A percentile compares a stretch with the other conserved stretches of the same genome.
Evolutionary conservation across 2,113 vertebrate genomes (phyloP).

Genomic region (Corythornis madagascariensis): DNA sequence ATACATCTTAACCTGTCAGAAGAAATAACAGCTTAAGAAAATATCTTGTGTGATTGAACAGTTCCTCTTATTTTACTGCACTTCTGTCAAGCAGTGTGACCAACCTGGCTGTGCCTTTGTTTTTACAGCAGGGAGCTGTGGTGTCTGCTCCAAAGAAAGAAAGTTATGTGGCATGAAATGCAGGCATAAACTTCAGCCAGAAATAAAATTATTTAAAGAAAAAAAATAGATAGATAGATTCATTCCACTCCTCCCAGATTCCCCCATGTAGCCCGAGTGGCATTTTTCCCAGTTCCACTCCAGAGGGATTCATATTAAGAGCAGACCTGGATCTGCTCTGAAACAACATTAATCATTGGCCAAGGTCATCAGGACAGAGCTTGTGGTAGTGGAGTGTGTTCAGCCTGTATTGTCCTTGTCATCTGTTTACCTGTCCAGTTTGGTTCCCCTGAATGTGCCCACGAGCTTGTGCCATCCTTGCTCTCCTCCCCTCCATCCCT

Average conservation of each 20-base stretch:
- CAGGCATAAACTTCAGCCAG: background rate
- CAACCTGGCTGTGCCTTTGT: no score
- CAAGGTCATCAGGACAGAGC: slow-evolving; percentile 53
- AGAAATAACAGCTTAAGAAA: no score
- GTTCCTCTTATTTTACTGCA: no score
- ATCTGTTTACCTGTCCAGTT: background rate
- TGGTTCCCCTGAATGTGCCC: background rate
- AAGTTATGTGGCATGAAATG: background rate
- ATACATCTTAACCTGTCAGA: no score
- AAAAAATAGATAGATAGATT: background rate
- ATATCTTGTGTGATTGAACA: no score
- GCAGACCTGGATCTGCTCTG: background rate
- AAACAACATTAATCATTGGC: slow-evolving; percentile 21
- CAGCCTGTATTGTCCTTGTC: background rate
- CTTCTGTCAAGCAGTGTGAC: no score
- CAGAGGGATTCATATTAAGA: background rate
- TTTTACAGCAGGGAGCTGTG: no score
- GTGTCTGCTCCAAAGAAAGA: background rate
- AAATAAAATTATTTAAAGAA: background rate
- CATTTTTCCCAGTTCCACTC: background rate
- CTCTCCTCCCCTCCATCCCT: background rate
- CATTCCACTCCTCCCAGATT: background rate
- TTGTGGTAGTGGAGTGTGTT: background rate
- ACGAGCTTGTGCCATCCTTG: background rate
- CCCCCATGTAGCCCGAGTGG: background rate